Percentiles rank a stretch among this genome's conserved stretches.
These are phyloP conservation scores for Gymnocypris eckloni DNA, from an alignment of 2,797 vertebrate species.

Conservation along the genomic window DNA sequence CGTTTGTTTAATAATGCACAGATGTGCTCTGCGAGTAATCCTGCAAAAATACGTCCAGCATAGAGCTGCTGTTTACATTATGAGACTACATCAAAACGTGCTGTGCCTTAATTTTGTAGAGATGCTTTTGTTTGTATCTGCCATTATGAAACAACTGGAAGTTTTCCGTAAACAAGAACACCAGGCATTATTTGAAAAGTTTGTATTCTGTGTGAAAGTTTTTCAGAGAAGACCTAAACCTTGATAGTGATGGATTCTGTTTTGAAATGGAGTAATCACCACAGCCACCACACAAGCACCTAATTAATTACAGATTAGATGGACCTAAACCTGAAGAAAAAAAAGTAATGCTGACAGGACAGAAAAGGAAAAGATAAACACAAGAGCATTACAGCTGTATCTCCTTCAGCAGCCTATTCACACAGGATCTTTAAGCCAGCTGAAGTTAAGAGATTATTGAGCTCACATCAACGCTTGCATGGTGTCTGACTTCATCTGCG, in stretches of 20 bases:
- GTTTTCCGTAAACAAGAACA: constrained; percentile 46
- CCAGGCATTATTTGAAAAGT: constrained; percentile 48
- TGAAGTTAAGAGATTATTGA: constrained; percentile 56
- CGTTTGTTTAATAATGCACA: constrained; percentile 25
- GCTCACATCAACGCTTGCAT: constrained; percentile 54
- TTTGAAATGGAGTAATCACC: constrained; percentile 58
- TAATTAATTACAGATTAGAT: constrained; percentile 68
- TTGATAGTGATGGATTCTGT: constrained; percentile 56
- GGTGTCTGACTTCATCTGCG: constrained; percentile 54
- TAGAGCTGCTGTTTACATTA: constrained; percentile 47
- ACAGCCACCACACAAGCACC: constrained; percentile 52
- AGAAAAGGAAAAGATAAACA: constrained; percentile 49
- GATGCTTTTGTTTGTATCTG: neutral
- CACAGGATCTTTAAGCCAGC: constrained; percentile 45
- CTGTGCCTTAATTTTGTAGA: neutral
- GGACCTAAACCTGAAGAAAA: constrained; percentile 53
- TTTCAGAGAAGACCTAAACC: neutral
- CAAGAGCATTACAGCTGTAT: constrained; percentile 44
- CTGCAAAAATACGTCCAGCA: neutral
- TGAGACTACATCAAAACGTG: constrained; percentile 46
- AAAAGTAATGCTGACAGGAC: constrained; percentile 45
- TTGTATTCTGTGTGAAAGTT: constrained; percentile 27
- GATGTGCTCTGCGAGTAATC: neutral
- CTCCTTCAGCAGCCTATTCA: constrained; percentile 43
- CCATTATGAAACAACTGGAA: constrained; percentile 26